Conservation (phyloP, 2,888 invertebrate genomes). For the Melanostoma mellinum region DNA sequence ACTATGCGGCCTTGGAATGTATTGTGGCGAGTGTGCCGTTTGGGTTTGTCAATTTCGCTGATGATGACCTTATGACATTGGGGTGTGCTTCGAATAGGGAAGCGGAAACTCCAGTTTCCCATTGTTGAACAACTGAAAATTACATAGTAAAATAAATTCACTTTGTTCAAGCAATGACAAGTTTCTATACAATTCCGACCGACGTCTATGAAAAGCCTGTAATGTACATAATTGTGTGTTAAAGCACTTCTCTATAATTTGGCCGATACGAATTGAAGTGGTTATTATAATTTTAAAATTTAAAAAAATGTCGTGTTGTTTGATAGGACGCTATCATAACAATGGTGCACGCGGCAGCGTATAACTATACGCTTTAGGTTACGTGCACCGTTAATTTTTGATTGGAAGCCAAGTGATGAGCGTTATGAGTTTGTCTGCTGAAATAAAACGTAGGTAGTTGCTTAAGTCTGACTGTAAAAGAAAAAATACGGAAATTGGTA, state of each 20-base stretch:
- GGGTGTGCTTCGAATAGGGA: conserved; percentile 24
- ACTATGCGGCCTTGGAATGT: neutral
- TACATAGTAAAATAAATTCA: conserved; percentile 1
- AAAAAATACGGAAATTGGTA: no score
- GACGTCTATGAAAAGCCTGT: neutral
- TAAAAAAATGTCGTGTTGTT: no score
- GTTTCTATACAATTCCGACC: neutral
- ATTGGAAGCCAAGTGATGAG: no score
- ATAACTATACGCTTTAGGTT: no score
- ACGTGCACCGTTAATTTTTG: no score
- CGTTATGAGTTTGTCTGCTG: no score
- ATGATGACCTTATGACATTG: conserved; percentile 42
- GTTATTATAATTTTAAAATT: no score
- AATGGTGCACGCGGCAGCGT: no score
- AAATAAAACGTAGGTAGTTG: no score
- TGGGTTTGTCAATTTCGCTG: neutral
- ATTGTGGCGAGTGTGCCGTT: neutral
- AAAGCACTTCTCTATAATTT: conserved; percentile 17
- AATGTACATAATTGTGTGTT: neutral
- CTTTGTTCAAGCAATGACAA: conserved; percentile 15
- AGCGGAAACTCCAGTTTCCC: conserved; percentile 37
- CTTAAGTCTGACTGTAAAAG: no score
- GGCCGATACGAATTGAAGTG: neutral
- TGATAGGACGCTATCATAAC: no score
- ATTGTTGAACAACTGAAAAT: conserved; percentile 27